Evolutionary conservation across 1,140 invertebrate genomes (phyloP).

Genomic region (Caligus rogercresseyi): DNA sequence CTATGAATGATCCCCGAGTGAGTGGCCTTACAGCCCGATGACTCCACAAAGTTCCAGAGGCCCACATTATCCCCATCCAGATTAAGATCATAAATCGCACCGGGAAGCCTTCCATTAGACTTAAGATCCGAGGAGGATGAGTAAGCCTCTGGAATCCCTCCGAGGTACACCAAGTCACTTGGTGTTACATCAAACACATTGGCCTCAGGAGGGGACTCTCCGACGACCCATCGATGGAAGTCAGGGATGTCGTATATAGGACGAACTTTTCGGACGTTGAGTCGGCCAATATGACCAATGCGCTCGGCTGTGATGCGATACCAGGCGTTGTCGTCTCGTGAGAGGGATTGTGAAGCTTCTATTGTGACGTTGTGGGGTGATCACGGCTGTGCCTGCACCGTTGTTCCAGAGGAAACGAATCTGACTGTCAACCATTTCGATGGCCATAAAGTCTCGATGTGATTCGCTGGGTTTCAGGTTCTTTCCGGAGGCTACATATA

Average conservation of each 20-base stretch:
- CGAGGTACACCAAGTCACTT: constrained; percentile 7
- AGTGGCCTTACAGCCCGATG: constrained; percentile 45
- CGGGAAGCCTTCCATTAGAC: constrained; percentile 30
- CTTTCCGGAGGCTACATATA: constrained; percentile 44
- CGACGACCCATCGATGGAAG: constrained; percentile 23
- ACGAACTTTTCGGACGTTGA: constrained; percentile 34
- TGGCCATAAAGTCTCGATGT: constrained; percentile 47
- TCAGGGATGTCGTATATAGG: constrained; percentile 17
- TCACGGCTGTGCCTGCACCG: constrained; percentile 43
- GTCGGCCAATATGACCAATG: constrained; percentile 36
- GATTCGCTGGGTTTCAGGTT: constrained; percentile 29
- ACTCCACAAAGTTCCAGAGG: constrained; percentile 64
- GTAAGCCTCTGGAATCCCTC: constrained; percentile 20
- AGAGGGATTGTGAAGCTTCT: constrained; percentile 35
- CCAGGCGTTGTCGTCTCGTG: constrained; percentile 46
- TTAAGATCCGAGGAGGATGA: constrained; percentile 6
- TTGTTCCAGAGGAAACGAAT: constrained; percentile 57
- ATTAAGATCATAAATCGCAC: constrained; percentile 56
- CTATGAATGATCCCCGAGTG: constrained; percentile 50
- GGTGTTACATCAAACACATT: constrained; percentile 23
- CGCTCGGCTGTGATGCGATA: constrained; percentile 48
- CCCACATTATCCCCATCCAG: constrained; percentile 59
- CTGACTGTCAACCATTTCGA: constrained; percentile 56
- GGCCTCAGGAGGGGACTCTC: constrained; percentile 22
- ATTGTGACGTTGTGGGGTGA: constrained; percentile 42